Percentiles rank a stretch among this genome's conserved stretches.
Conservation (phyloP, 64 coral and sea anemone species). For the Acropora yongei region DNA sequence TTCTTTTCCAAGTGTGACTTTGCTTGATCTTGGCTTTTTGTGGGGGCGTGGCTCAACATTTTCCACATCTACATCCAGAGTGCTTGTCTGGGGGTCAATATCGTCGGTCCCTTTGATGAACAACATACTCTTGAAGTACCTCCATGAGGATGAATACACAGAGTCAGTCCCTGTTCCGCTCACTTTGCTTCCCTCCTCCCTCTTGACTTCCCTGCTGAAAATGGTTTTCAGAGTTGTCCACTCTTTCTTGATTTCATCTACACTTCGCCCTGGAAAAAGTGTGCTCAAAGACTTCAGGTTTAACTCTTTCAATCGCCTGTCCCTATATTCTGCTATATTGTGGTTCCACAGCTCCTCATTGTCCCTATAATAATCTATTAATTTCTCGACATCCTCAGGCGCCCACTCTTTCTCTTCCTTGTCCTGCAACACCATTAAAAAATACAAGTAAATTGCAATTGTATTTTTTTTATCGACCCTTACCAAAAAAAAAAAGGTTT, state of each 20-base stretch:
- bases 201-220: slow-evolving; percentile 49
- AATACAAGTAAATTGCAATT: slow-evolving; percentile 2
- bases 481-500: not conserved
- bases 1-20: slow-evolving; percentile 57
- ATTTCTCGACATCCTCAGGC: slow-evolving; percentile 54
- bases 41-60: slow-evolving; percentile 35
- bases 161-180: not conserved
- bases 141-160: slow-evolving; percentile 35
- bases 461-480: not conserved
- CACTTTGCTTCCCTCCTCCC: slow-evolving; percentile 48
- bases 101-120: slow-evolving; percentile 65
- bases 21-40: slow-evolving; percentile 51
- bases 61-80: slow-evolving; percentile 29
- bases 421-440: slow-evolving; percentile 34
- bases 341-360: slow-evolving; percentile 73
- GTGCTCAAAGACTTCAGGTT: slow-evolving; percentile 53
- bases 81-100: slow-evolving; percentile 59
- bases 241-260: slow-evolving; percentile 64
- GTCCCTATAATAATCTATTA: slow-evolving; percentile 61
- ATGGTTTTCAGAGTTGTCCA: slow-evolving; percentile 59
- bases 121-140: slow-evolving; percentile 62
- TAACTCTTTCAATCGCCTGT: slow-evolving; percentile 25
- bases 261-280: slow-evolving; percentile 40
- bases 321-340: slow-evolving; percentile 41
- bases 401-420: slow-evolving; percentile 43